Evolutionary conservation across 2,113 vertebrate genomes (phyloP), one percentile per base, ranked within the genome.

Genomic region (Zingel zingel): DNA sequence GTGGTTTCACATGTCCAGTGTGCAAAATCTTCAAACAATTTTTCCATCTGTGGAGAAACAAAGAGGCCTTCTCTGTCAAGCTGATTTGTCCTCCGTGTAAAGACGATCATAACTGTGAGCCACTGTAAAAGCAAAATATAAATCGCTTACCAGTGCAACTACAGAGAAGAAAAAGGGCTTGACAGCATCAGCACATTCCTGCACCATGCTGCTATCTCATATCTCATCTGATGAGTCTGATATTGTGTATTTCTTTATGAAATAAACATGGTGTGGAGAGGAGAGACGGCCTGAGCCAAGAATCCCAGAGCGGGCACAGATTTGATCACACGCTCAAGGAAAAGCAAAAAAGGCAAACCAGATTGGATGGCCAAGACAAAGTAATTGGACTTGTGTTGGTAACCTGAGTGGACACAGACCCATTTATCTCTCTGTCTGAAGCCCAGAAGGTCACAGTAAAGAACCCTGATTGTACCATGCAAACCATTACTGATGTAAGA

Each of bases 111-210:
- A 79, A 56, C 80, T 59, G 86, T 68, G 79, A 84, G 62, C 79
- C 69, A 25, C 65, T 30, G 72, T 48, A 53, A 84, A 80, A 82
- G 85, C 86, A 79, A 82, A 92, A 89, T 89, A 43, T 62, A 74
- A 92, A 91, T 86, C 66, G 70, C 85, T 91, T 87, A 81, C 83
- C 33, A 23, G 68, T 69, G 80, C 85, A 81, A 50, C 91, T 58
- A 25, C 54, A 56, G 79, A 78, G 83, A 82, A 57, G 56, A 77
- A 50, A 86, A 89, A 65, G 33, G 56, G 30, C 61, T 50, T 75
- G 87, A 86, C 83, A 85, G 78, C 86, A 88, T 93, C 91, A 85
- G 91, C 88, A 89, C 69, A 92, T 91, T 92, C 62, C 30, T 50
- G 64, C 73, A 53, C 77, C 39, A 27, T 14, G 79, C 81, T 78